Conservation (phyloP, 2,797 vertebrate species). For the Kryptopterus vitreolus region DNA sequence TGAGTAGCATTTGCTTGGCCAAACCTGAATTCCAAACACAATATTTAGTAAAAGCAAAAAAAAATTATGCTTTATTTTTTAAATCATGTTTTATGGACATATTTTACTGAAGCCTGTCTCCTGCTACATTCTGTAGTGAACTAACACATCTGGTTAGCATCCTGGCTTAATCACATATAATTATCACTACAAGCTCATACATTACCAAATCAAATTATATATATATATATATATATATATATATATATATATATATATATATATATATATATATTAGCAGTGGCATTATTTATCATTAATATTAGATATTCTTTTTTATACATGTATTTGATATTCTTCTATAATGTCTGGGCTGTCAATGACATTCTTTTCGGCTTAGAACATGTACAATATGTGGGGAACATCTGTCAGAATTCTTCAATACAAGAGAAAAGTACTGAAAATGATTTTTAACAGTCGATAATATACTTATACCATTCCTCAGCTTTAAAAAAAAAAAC, state of each 20-base stretch:
- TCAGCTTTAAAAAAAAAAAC: conserved; percentile 14
- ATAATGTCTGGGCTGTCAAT: neutral
- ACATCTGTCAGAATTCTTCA: neutral
- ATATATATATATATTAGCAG: too few relatives aligned
- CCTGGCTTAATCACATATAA: conserved; percentile 29
- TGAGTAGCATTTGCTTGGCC: conserved; percentile 2
- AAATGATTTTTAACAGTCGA: neutral
- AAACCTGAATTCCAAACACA: conserved; percentile 23
- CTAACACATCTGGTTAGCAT: conserved; percentile 31
- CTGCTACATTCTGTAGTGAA: conserved; percentile 23
- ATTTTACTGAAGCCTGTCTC: conserved; percentile 31
- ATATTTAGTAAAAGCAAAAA: neutral
- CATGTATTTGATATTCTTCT: neutral
- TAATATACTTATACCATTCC: neutral
- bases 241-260: too few relatives aligned
- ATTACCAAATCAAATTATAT: too few relatives aligned
- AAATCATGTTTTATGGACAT: conserved; percentile 13
- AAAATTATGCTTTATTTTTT: conserved; percentile 3
- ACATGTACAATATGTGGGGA: neutral
- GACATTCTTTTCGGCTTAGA: neutral
- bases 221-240: too few relatives aligned
- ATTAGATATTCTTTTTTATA: conserved; percentile 46
- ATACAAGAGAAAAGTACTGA: neutral
- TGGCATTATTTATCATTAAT: conserved; percentile 38
- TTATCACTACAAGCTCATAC: conserved; percentile 15